Evolutionary conservation across 2,888 invertebrate genomes (phyloP).

Genomic region (Arrhopalites spinosus): DNA sequence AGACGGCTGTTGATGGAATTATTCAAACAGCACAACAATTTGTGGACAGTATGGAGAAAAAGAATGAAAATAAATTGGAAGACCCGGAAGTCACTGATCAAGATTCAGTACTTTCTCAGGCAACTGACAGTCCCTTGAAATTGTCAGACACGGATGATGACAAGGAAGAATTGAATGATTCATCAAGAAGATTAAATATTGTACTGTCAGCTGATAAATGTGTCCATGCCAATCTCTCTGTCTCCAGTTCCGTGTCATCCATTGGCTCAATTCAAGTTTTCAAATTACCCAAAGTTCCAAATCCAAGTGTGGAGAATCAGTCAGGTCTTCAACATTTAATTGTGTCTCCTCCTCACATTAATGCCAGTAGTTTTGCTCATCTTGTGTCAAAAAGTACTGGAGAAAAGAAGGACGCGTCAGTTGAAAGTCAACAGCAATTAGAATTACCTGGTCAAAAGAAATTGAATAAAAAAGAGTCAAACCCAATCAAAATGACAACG

Average conservation of each 20-base stretch:
- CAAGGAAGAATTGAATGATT: too few species aligned
- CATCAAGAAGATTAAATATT: conserved; percentile 4
- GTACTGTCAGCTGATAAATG: conserved; percentile 17
- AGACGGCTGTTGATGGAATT: too few species aligned
- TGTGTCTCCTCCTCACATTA: neutral
- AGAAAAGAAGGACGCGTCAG: neutral
- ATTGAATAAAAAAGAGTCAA: neutral
- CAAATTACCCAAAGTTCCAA: conserved; percentile 23
- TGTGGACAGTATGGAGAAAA: too few species aligned
- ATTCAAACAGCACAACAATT: neutral
- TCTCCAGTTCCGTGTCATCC: neutral
- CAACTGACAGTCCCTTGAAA: too few species aligned
- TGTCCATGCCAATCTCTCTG: conserved; percentile 4
- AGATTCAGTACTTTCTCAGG: conserved; percentile 33
- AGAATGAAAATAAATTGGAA: too few species aligned
- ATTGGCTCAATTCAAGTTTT: neutral
- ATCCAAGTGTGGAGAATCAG: conserved; percentile 24
- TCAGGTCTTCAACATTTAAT: conserved; percentile 8
- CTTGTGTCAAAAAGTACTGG: neutral
- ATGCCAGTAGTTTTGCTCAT: neutral
- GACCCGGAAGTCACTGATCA: conserved; percentile 17
- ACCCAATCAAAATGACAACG: too few species aligned
- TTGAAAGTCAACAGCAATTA: conserved; percentile 18
- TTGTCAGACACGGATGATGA: too few species aligned
- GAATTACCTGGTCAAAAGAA: neutral